Conservation (phyloP, 2,888 invertebrate species). For the Phorcus lineatus region DNA sequence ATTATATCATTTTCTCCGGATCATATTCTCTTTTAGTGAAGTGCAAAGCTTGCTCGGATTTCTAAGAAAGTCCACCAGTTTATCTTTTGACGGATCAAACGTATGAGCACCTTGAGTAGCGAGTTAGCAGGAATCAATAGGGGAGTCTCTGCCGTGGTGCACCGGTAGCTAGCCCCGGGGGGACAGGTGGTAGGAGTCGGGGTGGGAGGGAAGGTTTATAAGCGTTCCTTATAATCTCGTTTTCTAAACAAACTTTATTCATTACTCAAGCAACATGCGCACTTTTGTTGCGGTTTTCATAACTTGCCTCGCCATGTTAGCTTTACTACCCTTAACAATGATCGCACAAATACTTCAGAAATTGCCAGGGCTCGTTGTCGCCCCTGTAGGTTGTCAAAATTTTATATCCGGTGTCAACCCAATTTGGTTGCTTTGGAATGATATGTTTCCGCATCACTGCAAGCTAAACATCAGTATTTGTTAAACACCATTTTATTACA, state of each 20-base stretch:
- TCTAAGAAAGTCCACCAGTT: not conserved
- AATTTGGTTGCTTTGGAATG: not conserved
- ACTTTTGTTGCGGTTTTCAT: conserved; percentile 8
- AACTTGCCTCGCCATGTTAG: not conserved
- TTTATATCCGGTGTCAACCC: not conserved
- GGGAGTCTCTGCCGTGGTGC: not conserved
- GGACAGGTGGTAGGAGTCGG: not conserved
- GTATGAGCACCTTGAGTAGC: not conserved
- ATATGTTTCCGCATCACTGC: not conserved
- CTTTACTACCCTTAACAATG: not conserved
- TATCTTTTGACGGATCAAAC: not conserved
- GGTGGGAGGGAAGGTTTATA: not conserved
- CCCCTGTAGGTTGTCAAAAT: not conserved
- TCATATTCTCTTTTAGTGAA: conserved; percentile 17
- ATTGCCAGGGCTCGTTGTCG: not conserved
- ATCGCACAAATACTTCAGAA: not conserved
- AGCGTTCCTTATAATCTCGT: not conserved
- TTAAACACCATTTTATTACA: not conserved
- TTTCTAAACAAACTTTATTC: conserved; percentile 13
- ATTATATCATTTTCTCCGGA: conserved; percentile 24
- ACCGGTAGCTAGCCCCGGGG: not conserved
- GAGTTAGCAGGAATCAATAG: not conserved
- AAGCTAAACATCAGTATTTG: not conserved
- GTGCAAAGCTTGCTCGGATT: conserved; percentile 4
- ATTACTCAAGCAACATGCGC: not conserved